These are phyloP conservation scores for Mycetomoellerius zeteki DNA, from an alignment of 1,140 invertebrate genomes.

Conservation along the genomic window DNA sequence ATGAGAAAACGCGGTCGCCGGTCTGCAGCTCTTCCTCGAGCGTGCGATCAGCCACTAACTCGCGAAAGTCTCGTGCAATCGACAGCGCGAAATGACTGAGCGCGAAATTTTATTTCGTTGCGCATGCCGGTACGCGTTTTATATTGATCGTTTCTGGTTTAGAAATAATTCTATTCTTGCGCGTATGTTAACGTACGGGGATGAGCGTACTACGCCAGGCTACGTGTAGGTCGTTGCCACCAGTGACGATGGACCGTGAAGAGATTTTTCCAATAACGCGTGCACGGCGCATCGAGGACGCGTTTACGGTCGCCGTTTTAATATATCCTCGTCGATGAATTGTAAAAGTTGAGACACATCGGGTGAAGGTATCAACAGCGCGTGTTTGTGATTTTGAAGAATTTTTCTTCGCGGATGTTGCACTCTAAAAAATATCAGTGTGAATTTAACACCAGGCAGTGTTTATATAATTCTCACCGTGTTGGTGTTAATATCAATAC, in stretches of 20 bases:
- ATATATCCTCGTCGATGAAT: constrained; percentile 13
- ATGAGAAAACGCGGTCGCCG: neutral
- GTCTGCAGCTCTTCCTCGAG: neutral
- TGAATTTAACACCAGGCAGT: too few species aligned
- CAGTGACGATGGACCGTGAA: constrained; percentile 44
- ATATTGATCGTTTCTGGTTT: constrained; percentile 43
- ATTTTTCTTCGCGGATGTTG: neutral
- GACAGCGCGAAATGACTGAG: too few species aligned
- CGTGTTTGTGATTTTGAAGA: neutral
- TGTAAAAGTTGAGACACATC: neutral
- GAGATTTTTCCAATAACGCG: constrained; percentile 57
- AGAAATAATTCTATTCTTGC: constrained; percentile 58
- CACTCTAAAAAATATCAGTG: neutral
- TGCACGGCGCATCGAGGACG: constrained; percentile 21
- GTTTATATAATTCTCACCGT: too few species aligned
- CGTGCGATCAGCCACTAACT: neutral
- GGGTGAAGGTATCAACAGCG: neutral
- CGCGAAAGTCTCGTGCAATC: constrained; percentile 46
- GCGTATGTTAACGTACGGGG: neutral
- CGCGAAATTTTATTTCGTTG: constrained; percentile 41
- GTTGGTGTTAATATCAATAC: too few species aligned
- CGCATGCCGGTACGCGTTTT: constrained; percentile 23
- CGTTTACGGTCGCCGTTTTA: constrained; percentile 16
- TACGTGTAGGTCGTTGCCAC: constrained; percentile 45
- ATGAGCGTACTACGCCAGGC: constrained; percentile 7